phyloP scores from a whole-genome alignment of 2,888 invertebrate species.

The Odontomyia ornata region DNA sequence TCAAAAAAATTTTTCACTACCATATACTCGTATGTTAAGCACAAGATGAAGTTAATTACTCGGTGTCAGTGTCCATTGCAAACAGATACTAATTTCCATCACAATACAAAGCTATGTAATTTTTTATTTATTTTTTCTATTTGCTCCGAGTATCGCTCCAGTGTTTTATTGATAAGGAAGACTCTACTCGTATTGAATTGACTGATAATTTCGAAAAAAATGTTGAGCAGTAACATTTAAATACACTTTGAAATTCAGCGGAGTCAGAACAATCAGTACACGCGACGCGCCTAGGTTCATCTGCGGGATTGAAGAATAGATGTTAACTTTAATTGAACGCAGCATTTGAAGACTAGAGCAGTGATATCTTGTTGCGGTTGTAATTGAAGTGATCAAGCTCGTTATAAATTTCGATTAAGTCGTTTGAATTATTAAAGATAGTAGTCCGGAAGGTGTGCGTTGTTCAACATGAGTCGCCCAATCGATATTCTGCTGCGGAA shows the following conservation, averaged over 20 bases:
- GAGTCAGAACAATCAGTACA: constrained; percentile 36
- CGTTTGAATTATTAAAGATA: neutral
- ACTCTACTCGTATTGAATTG: constrained; percentile 37
- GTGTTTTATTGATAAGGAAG: constrained; percentile 39
- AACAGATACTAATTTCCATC: neutral
- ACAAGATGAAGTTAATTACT: constrained; percentile 16
- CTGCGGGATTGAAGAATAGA: neutral
- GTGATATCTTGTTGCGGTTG: neutral
- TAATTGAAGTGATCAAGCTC: neutral
- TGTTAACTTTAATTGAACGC: neutral
- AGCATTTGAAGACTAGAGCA: too few relatives aligned
- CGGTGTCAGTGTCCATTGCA: neutral
- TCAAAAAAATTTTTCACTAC: neutral
- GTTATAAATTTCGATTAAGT: neutral
- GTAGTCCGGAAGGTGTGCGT: neutral
- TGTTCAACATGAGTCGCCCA: constrained; percentile 58
- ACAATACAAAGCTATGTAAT: neutral
- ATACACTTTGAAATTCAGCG: constrained; percentile 30
- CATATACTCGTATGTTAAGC: too few relatives aligned
- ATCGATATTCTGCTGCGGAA: constrained; percentile 62
- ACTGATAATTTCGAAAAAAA: constrained; percentile 41
- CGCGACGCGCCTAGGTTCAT: neutral
- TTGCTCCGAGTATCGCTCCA: neutral
- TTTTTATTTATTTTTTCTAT: neutral
- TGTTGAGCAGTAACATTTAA: constrained; percentile 9